Percentiles rank a stretch among this genome's conserved stretches.
Conservation (phyloP, 2,888 invertebrate species). For the Diachrysia chrysitis region DNA sequence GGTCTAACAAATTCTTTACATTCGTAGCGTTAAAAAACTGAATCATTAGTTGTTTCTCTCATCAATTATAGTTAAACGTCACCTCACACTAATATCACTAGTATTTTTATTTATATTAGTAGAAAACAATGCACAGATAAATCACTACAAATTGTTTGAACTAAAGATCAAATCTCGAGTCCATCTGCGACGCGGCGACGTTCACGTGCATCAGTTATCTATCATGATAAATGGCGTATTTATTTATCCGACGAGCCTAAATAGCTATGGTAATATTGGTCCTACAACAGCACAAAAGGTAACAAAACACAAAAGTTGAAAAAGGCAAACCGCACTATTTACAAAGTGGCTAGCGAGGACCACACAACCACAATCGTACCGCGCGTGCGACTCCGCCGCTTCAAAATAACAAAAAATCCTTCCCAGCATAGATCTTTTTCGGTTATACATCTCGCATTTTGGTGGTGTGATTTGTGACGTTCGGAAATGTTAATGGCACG, state of each 20-base stretch:
- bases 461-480: constrained; percentile 89
- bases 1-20: constrained; percentile 13
- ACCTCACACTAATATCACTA: constrained; percentile 36
- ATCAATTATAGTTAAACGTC: constrained; percentile 43
- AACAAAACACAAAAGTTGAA: constrained; percentile 90
- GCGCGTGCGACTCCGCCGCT: constrained; percentile 88
- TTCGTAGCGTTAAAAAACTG: constrained; percentile 19
- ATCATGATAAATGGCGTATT: constrained; percentile 89
- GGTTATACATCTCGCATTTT: constrained; percentile 88
- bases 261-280: constrained; percentile 90
- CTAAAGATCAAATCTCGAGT: constrained; percentile 83
- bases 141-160: constrained; percentile 79
- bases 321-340: constrained; percentile 90
- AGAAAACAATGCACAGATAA: constrained; percentile 80
- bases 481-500: constrained; percentile 87
- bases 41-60: constrained; percentile 25
- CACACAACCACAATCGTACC: constrained; percentile 89
- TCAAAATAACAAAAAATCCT: constrained; percentile 82
- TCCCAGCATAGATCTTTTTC: constrained; percentile 87
- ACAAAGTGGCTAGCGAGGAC: constrained; percentile 89
- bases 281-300: constrained; percentile 89
- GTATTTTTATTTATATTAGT: constrained; percentile 58
- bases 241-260: constrained; percentile 89
- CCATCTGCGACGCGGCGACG: constrained; percentile 81
- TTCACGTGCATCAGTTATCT: constrained; percentile 87